Evolutionary conservation across 2,113 vertebrate species (phyloP), one percentile per base, ranked within the genome.

Genomic region (Gymnobelideus leadbeateri): DNA sequence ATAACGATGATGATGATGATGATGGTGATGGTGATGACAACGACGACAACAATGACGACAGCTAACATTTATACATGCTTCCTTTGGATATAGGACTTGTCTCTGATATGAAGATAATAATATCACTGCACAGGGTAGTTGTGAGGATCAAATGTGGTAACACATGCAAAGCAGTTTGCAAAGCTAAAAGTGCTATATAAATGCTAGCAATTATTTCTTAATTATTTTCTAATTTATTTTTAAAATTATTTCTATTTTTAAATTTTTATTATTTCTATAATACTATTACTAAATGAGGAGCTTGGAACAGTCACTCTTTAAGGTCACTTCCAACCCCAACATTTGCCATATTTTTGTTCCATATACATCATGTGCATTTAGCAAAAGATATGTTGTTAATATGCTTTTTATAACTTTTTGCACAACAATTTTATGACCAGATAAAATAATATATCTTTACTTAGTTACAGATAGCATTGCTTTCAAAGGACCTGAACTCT

Each of bases 1-100:
- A 90, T 68, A 94, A 95, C 89, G 96, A 96, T 97, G 51, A 55
- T 94, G 90, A 92, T 89, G 95, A 43, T 95, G 97, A 93, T 91
- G 68, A 95, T 25, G 47, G 4, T 49, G 47, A 49, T 49, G 4
- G 4, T 49, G 47, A 49, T 49, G n/a, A n/a, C n/a, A n/a, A n/a
- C n/a, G n/a, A n/a, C n/a, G n/a, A n/a, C n/a, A n/a, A n/a, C n/a
- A n/a, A n/a, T n/a, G n/a, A n/a, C n/a, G n/a, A n/a, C n/a, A 95
- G 46, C 92, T 89, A 61, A 93, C 95, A 57, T 94, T 96, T 95
- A 95, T 95, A 6, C 89, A 91, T 37, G 94, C 92, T 61, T 94
- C 94, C 96, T 54, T 54, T 54, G 53, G 23, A 24, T 52, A 52
- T 16, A 52, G 51, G 53, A 54, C 53, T 54, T 54, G 53, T 54